A percentile compares a stretch with the other conserved stretches of the same genome.
Evolutionary conservation across 2,113 vertebrate species (phyloP).

Genomic region (Mus spicilegus): DNA sequence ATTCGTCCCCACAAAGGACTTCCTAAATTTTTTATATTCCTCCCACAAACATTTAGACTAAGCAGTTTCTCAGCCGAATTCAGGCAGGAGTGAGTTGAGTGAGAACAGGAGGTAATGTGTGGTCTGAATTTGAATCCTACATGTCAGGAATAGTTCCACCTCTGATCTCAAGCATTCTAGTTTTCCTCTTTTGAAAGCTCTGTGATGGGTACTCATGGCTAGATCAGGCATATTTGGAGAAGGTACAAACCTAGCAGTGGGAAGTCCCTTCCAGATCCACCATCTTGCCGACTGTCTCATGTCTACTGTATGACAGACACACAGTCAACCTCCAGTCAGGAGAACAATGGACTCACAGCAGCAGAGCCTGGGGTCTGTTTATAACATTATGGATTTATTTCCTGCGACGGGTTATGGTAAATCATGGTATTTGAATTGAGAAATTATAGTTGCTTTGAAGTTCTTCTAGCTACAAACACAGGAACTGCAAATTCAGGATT

Average conservation of each 20-base stretch:
- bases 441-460: not conserved
- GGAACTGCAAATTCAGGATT: too few relatives aligned
- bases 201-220: not conserved
- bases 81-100: not conserved
- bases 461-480: too few relatives aligned
- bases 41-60: not conserved
- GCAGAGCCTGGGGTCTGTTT: not conserved
- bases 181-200: not conserved
- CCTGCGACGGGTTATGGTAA: not conserved
- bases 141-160: not conserved
- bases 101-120: not conserved
- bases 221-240: not conserved
- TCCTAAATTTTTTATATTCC: not conserved
- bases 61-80: not conserved
- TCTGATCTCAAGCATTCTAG: not conserved
- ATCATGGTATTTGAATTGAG: not conserved
- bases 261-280: not conserved
- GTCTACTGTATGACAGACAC: too few relatives aligned
- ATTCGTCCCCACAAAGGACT: slow-evolving; percentile 1
- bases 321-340: too few relatives aligned
- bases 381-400: not conserved
- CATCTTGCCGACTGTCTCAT: not conserved
- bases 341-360: too few relatives aligned
- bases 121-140: not conserved
- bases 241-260: not conserved